Evolutionary conservation across 2,797 vertebrate species (phyloP), one percentile per base, ranked within the genome.

Genomic region (Cryptoblepharus egeriae): DNA sequence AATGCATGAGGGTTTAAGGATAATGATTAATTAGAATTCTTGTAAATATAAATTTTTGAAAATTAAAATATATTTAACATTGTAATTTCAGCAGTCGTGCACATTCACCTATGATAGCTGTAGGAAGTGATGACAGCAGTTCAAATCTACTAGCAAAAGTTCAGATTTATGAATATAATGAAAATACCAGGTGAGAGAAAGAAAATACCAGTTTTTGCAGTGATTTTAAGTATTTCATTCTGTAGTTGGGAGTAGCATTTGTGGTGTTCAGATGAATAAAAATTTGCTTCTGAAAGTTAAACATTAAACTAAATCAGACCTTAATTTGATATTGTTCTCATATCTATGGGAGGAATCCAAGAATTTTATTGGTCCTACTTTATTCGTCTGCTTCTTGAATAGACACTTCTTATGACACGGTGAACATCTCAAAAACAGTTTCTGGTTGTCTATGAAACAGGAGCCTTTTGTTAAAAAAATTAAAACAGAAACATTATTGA

Each of bases 81-180:
- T 18, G 84, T 73, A 49, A 28, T 61, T 92, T 88, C 32, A 99
- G 98, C 91, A 99, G 98, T 77, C 97, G 98, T 64, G 97, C 98
- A 52, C 98, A 99, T 92, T 95, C 97, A 26, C 97, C 98, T 1
- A 99, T 98, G 97, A 97, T 99, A n/a, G 98, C 98, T 39, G 99
- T 99, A 35, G 99, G 98, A 83, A 99, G 99, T 78, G 98, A 99
- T 67, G 98, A 99, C 94, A 96, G 93, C 89, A 98, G 97, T n/a
- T 96, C 97, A 61, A 96, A 97, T 2, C 97, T 97, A 67, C 96
- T 97, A 82, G 98, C 98, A 84, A 99, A 99, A 92, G 99, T 99
- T 83, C 98, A 99, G 91, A 97, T 99, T 91, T 99, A 98, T 9
- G 99, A 99, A 92, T 99, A 99, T 90, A 99, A 98, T 1, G 98